Percentiles rank a stretch among this genome's conserved stretches.
phyloP scores from a whole-genome alignment of 2,888 invertebrate species.

The Branchipolynoe longqiensis region DNA sequence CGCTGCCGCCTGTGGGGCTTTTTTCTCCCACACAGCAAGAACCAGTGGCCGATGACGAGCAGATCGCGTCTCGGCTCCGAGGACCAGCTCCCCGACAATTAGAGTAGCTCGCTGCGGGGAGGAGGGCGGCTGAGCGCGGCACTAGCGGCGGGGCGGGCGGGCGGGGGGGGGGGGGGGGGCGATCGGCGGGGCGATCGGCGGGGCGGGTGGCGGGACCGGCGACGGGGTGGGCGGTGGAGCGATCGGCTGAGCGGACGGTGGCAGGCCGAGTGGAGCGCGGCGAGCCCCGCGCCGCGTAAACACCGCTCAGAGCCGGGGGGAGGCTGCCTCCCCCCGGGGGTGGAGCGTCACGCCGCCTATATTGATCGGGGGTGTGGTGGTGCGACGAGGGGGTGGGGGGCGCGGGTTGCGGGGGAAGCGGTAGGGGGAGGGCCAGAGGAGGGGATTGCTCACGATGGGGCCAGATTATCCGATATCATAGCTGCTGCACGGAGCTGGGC shows the following conservation, averaged over 20 bases:
- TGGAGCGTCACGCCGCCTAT: not conserved
- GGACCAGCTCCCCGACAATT: no score
- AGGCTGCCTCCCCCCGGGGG: not conserved
- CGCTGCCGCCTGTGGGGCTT: no score
- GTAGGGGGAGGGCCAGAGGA: no score
- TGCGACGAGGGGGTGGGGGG: no score
- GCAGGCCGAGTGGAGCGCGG: not conserved
- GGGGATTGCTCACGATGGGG: constrained; percentile 1
- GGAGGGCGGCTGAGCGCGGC: not conserved
- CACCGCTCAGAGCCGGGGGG: not conserved
- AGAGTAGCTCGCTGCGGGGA: no score
- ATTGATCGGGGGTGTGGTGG: constrained; percentile 29
- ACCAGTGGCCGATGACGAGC: no score
- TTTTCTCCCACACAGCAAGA: no score
- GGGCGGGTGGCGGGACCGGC: not conserved
- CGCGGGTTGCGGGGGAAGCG: no score
- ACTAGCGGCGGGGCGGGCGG: no score
- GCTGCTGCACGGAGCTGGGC: no score
- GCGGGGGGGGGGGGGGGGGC: not conserved
- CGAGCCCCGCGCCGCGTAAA: not conserved
- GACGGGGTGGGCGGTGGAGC: not conserved
- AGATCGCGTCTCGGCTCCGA: no score
- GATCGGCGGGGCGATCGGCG: not conserved
- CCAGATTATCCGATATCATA: constrained; percentile 41
- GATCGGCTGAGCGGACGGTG: not conserved